Base-by-base conservation (phyloP, 35 echinoderm and acorn worm genomes). In the Patiria miniata region DNA sequence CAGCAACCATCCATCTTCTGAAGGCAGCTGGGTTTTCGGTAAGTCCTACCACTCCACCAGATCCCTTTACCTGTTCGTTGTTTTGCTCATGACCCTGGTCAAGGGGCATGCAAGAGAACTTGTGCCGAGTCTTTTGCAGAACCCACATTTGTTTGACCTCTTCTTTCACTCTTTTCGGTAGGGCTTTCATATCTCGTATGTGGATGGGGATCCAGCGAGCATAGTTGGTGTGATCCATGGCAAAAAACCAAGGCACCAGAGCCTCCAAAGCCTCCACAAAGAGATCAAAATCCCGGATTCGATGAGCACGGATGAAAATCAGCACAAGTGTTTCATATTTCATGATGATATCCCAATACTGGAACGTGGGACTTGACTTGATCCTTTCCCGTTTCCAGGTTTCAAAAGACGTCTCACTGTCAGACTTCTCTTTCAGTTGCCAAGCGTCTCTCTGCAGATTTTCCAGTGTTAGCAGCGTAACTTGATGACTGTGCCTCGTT, bases 141-240 rank as follows among this genome's bases (percentile, higher is more conserved):
- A 29, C 36, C 68, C 68, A 23, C 36, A 29, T 29, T 29, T 77
- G 36, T 77, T 37, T 23, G 68, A 77, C 68, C n/a, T 29, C 36
- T 77, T 77, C 36, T 37, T 23, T 77, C 8, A 77, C 12, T 12
- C 28, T 77, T 77, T 7, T 7, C 18, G 52, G 52, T 54, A 54
- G 52, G 18, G 52, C 52, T 26, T 77, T 77, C 68, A 77, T 29
- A 51, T 93, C 91, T 14, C 54, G 6, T 0, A 93, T 47, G 51
- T 93, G 86, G 1, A 93, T 82, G 55, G 91, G 81, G 6, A 93
- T 89, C 65, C 86, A 89, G 36, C 87, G 61, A 39, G 91, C 38
- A 84, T 90, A 93, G 78, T 93, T n/a, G 26, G 19, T 34, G 79
- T 34, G 82, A 68, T 84, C 82, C 53, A 84, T 8, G 12, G 51